These are phyloP conservation scores for Trachythela sp. DNA, from an alignment of 64 coral and sea anemone species.

Conservation along the genomic window DNA sequence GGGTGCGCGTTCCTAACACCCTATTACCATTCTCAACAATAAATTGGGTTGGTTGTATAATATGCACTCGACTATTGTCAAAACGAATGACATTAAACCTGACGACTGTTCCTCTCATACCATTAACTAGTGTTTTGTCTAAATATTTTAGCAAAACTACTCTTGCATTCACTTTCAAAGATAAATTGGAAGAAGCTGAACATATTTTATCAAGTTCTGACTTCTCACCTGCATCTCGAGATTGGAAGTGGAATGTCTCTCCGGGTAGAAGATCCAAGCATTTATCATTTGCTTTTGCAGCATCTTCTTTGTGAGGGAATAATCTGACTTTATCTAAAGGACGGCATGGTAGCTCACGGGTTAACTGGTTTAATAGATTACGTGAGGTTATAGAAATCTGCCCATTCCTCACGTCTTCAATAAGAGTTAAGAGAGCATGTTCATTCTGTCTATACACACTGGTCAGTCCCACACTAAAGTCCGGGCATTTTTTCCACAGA, in stretches of 20 bases:
- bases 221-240: not conserved
- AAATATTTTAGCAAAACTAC: conserved; percentile 38
- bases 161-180: not conserved
- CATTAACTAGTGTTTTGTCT: not conserved
- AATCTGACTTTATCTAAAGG: not conserved
- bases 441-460: conserved; percentile 18
- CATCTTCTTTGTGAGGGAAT: not conserved
- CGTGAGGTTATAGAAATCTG: not conserved
- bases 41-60: conserved; percentile 21
- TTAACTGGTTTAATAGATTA: not conserved
- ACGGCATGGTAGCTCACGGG: not conserved
- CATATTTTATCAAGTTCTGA: conserved; percentile 11
- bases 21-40: conserved; percentile 22
- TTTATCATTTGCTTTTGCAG: not conserved
- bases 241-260: not conserved
- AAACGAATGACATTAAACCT: not conserved
- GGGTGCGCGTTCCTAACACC: not conserved
- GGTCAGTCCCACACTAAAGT: conserved; percentile 21
- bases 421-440: conserved; percentile 12
- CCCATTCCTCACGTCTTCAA: conserved; percentile 4
- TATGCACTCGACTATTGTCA: conserved; percentile 18
- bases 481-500: conserved; percentile 11
- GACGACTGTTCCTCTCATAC: conserved; percentile 26
- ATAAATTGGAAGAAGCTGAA: not conserved
- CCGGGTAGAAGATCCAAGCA: not conserved